A percentile compares a stretch with the other conserved stretches of the same genome.
Conservation (phyloP, 2,888 invertebrate genomes). For the Sympetrum striolatum region DNA sequence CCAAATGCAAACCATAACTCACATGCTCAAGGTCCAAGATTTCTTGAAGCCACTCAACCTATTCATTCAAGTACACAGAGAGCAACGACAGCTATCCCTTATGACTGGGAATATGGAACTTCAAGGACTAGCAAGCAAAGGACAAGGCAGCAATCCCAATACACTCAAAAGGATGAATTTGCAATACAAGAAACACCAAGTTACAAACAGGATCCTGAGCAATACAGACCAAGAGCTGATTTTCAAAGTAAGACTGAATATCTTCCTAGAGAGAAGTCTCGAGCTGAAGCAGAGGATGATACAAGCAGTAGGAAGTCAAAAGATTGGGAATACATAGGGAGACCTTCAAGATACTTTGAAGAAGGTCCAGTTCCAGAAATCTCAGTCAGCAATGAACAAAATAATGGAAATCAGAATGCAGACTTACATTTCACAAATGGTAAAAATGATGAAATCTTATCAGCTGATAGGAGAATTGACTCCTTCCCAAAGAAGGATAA, state of each 20-base stretch:
- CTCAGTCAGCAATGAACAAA: neutral
- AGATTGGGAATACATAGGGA: neutral
- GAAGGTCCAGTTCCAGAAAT: neutral
- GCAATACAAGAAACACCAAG: neutral
- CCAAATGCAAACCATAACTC: neutral
- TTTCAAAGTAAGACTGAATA: neutral
- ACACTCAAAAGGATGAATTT: neutral
- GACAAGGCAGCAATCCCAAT: neutral
- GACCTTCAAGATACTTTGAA: neutral
- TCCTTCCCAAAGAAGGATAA: neutral
- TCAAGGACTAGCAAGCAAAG: neutral
- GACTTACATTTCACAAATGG: neutral
- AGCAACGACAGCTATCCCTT: neutral
- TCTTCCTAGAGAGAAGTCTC: neutral
- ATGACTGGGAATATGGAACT: neutral
- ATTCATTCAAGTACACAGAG: neutral
- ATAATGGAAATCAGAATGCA: neutral
- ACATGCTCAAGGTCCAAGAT: neutral
- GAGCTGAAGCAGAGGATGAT: neutral
- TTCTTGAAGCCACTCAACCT: slow-evolving; percentile 7
- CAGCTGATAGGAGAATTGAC: neutral
- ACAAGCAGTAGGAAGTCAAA: neutral
- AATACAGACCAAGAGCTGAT: neutral
- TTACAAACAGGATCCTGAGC: neutral
- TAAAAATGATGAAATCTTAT: neutral